Evolutionary conservation across 2,888 invertebrate genomes (phyloP).

Genomic region (Caenorhabditis parvicauda): DNA sequence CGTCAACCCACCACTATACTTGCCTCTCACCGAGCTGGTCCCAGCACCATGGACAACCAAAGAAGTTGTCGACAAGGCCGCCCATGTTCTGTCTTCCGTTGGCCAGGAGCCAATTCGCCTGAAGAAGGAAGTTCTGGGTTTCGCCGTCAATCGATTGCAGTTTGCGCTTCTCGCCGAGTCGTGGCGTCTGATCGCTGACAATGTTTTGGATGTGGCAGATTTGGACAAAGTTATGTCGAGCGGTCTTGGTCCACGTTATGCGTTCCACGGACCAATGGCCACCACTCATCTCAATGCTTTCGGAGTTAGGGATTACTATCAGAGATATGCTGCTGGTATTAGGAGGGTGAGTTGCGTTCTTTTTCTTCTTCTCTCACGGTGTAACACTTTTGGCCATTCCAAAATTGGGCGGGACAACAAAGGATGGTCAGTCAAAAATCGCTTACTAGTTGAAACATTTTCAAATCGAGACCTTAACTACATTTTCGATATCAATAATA

Average conservation of each 20-base stretch:
- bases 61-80: constrained; percentile 75
- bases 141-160: constrained; percentile 89
- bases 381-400: no score
- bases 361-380: no score
- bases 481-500: no score
- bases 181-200: constrained; percentile 82
- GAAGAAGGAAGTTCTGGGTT: constrained; percentile 83
- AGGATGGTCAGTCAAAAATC: no score
- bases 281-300: constrained; percentile 91
- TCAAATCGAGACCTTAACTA: no score
- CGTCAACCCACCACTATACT: constrained; percentile 90
- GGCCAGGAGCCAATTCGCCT: constrained; percentile 87
- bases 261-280: constrained; percentile 89
- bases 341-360: constrained; percentile 12
- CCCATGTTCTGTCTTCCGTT: constrained; percentile 79
- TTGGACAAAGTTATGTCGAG: constrained; percentile 72
- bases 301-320: constrained; percentile 64
- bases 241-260: constrained; percentile 83
- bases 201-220: constrained; percentile 81
- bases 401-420: no score
- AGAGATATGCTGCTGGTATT: constrained; percentile 29
- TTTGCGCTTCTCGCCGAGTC: constrained; percentile 89
- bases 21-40: constrained; percentile 87
- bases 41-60: constrained; percentile 89
- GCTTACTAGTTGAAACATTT: no score